Base-by-base conservation (phyloP, 2,888 invertebrate species). In the Dichetophora obliterata region DNA sequence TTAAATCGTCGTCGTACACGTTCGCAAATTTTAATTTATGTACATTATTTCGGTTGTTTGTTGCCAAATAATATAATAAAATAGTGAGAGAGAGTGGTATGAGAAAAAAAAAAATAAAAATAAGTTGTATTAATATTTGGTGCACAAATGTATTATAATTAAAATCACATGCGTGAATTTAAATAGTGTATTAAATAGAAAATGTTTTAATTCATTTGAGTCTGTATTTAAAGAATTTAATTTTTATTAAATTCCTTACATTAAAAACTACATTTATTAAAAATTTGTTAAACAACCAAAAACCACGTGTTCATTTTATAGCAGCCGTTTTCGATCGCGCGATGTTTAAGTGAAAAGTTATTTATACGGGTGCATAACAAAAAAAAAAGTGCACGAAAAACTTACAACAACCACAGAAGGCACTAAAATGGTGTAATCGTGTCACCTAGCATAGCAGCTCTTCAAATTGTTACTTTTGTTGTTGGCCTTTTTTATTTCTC, bases 171-270 rank as follows among this genome's bases (percentile, higher is more conserved):
- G 14, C n/a, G 16, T 27, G 27, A 31, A 43, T 8, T 9, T 68
- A 68, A 27, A 68, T 50, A 5, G 50, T 27, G 50, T 50, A 27
- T 68, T 22, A 68, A 68, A 68, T 50, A 9, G 27, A 68, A 68
- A 68, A 19, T 11, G 9, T 31, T n/a, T 24, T 27, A 71, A 70
- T 8, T 43, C 11, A 43, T 1, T 43, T 14, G 43, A 11, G 43
- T 14, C 6, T 11, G 1, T 11, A 43, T 11, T 11, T 3, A 31
- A 31, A 31, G 5, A 31, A 31, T 31, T 4, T 4, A 31, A 31
- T 4, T 31, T 4, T 37, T 43, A 11, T 43, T 6, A 43, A 43
- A 11, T 43, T 11, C 43, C 14, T 43, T 43, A 43, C 43, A 11
- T 11, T 43, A 11, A 43, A 6, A 11, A 43, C 11, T 11, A 43